Percentiles rank a stretch among this genome's conserved stretches.
phyloP scores from a whole-genome alignment of 2,113 vertebrate genomes.

The Dasyprocta punctata region DNA sequence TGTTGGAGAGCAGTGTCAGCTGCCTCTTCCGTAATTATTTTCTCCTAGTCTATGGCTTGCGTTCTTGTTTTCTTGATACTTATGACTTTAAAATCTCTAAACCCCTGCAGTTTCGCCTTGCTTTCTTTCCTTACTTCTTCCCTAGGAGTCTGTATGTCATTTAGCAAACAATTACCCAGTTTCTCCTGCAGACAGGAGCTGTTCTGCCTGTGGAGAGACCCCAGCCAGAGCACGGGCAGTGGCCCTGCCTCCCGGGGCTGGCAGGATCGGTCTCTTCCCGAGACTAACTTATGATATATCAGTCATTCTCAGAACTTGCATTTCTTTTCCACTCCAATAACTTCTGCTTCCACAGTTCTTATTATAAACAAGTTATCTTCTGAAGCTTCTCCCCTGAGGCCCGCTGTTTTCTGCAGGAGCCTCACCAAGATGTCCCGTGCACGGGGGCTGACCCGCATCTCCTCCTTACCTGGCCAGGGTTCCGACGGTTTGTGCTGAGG shows the following conservation, averaged over 20 bases:
- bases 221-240: background rate
- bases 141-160: background rate
- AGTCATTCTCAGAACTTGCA: no score
- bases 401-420: background rate
- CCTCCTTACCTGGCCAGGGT: background rate
- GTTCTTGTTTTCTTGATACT: background rate
- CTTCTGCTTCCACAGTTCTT: background rate
- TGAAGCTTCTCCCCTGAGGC: background rate
- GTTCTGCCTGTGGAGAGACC: background rate
- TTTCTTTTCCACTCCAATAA: background rate
- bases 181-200: no score
- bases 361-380: background rate
- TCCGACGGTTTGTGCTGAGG: background rate
- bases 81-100: background rate
- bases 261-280: rapidly evolving
- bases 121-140: background rate
- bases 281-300: background rate
- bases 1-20: rapidly evolving
- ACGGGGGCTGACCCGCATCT: no score
- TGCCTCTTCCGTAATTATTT: background rate
- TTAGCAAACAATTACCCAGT: background rate
- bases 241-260: no score
- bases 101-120: no score
- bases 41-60: background rate
- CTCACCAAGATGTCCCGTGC: rapidly evolving